Evolutionary conservation across 2,113 vertebrate genomes (phyloP), one percentile per base, ranked within the genome.

Genomic region (Nannospalax galili): DNA sequence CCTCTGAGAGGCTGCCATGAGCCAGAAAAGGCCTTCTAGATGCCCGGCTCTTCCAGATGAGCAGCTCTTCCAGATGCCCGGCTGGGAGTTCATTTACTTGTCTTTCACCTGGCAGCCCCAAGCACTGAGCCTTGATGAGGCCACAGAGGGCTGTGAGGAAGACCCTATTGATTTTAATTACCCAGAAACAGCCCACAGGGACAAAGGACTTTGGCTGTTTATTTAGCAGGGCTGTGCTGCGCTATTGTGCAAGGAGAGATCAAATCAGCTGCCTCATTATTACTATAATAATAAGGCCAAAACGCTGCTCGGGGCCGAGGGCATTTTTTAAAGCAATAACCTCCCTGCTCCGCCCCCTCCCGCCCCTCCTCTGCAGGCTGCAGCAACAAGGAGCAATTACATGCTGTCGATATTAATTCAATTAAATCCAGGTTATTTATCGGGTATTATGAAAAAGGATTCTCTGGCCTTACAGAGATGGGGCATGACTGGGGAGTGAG

Each of bases 141-240:
- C 98, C 98, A 99, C 98, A 98, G 98, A 99, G 98, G 97, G 98
- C 98, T 98, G 97, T 0, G 98, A 99, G 99, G 98, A 99, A 99
- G 99, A 99, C 99, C 99, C 99, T 99, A 99, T 99, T 99, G 99
- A 99, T 99, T 99, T 99, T 99, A 99, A 99, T 99, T 99, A 99
- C 98, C 98, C 95, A 98, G 99, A 99, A 99, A 99, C 98, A 99
- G 99, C 99, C 99, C 99, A 98, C 98, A 98, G 99, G 99, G 99
- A 99, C 99, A 99, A 99, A 99, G 99, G 99, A 99, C 99, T 99
- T 98, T 98, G 98, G 97, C 98, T 99, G 99, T 99, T 99, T 99
- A 99, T 99, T 99, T 99, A 99, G 98, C 98, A 96, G 97, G 92
- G 98, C 98, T 98, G 98, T 97, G 98, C 98, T 98, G 98, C 95